Evolutionary conservation across 2,888 invertebrate species (phyloP), one percentile per base, ranked within the genome.

Genomic region (Steromphala cineraria): DNA sequence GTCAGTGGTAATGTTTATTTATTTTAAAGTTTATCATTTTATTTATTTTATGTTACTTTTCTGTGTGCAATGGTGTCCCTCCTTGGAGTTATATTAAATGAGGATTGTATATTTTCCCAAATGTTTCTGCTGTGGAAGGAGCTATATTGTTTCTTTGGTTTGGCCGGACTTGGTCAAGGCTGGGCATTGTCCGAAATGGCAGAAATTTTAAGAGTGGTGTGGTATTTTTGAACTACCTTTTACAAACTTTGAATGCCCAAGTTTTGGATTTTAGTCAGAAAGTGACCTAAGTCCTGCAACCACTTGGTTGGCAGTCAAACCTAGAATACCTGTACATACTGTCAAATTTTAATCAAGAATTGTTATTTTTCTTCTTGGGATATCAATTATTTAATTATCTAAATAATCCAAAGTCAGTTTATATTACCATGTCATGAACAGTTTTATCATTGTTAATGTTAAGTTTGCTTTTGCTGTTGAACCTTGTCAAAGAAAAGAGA

Each of bases 201-300:
- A 46, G 40, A 31, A 71, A 36, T 36, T 40, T 71, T n/a, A 56
- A 24, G 24, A 24, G 19, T 56, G 56, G 56, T 56, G 56, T 21
- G 56, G 24, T 71, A 71, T 71, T 71, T 71, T 71, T 71, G 71
- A 36, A 71, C 71, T 40, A 56, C 7, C 21, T 56, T 56, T 56
- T 56, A 56, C 19, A 56, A 56, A 56, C 21, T 24, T 56, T 10
- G 56, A 10, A 56, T 56, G 24, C 56, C 21, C 10, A 56, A 24
- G 56, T 21, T n/a, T 7, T 7, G 4, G 46, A 46, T 46, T 46
- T 5, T 4, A 46, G 46, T 46, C 46, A 46, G 36, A 46, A 46
- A 5, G 10, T 46, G 46, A 46, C 46, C 13, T 46, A 46, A 46
- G 7, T 46, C 46, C 46, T 46, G 1, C 46, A 46, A 10, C 46